Conservation (phyloP, 2,797 vertebrate species). For the Novumbra hubbsi region DNA sequence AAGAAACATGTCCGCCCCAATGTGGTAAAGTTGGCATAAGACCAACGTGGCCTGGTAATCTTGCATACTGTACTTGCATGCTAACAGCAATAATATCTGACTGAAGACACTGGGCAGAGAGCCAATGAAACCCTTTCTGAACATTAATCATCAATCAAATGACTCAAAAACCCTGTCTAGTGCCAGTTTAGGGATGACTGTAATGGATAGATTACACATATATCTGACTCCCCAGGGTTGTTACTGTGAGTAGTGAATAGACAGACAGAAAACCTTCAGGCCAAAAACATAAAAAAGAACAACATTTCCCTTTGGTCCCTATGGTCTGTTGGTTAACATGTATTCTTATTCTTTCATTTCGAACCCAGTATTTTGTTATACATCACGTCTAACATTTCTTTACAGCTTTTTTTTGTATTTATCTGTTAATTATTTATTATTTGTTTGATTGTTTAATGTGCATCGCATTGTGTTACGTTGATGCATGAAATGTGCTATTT, state of each 20-base stretch:
- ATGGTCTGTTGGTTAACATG: too few relatives aligned
- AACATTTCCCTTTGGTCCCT: too few relatives aligned
- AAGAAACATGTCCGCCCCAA: not conserved
- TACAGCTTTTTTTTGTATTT: too few relatives aligned
- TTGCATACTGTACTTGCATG: not conserved
- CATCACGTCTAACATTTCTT: too few relatives aligned
- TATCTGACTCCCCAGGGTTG: not conserved
- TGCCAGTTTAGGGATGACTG: not conserved
- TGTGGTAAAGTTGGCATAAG: not conserved
- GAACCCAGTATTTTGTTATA: too few relatives aligned
- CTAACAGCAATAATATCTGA: not conserved
- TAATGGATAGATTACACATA: not conserved
- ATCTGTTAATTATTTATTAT: too few relatives aligned
- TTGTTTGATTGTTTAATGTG: too few relatives aligned
- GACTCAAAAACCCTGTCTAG: not conserved
- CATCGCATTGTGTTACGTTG: too few relatives aligned
- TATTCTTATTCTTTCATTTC: too few relatives aligned
- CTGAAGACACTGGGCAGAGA: slow-evolving; percentile 19
- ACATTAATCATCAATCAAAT: slow-evolving; percentile 28
- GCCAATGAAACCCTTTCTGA: slow-evolving; percentile 29
- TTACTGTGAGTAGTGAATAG: not conserved
- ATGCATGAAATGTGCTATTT: not conserved
- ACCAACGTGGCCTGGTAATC: not conserved
- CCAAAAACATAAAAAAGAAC: too few relatives aligned
- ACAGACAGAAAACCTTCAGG: too few relatives aligned